Percentiles rank a stretch among this genome's conserved stretches.
Conservation (phyloP, 2,888 invertebrate species). For the Lepidocyrtinus sp. region DNA sequence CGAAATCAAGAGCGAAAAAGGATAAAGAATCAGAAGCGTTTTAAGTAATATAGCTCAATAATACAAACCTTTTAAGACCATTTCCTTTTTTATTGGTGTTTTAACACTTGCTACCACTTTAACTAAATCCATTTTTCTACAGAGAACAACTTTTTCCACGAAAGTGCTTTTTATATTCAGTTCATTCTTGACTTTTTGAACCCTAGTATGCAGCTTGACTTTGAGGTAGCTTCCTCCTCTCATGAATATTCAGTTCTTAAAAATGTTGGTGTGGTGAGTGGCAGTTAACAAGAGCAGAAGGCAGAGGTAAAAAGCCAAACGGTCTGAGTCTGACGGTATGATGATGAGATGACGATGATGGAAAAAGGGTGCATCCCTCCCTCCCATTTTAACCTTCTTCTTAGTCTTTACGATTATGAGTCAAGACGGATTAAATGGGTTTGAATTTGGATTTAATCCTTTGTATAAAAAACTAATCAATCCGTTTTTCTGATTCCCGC, state of each 20-base stretch:
- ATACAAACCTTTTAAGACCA: conserved; percentile 30
- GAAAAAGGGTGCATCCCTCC: conserved; percentile 45
- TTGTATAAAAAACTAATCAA: not conserved
- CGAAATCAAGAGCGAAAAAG: conserved; percentile 14
- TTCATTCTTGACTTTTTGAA: conserved; percentile 26
- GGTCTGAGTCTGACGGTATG: not conserved
- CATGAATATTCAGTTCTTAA: conserved; percentile 57
- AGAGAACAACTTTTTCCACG: not conserved
- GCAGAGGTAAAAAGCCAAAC: not conserved
- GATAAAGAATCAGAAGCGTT: not conserved
- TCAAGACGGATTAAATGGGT: not conserved
- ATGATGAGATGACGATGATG: conserved; percentile 36
- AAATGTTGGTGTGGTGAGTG: not conserved
- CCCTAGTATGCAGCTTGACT: not conserved
- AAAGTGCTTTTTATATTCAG: not conserved
- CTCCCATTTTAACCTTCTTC: not conserved
- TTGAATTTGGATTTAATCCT: not conserved
- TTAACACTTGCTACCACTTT: conserved; percentile 32
- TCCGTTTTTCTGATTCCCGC: not conserved
- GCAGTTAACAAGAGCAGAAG: conserved; percentile 21
- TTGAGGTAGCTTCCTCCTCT: not conserved
- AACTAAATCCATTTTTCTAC: not conserved
- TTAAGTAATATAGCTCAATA: not conserved
- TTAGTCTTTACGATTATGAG: not conserved
- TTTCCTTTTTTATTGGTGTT: conserved; percentile 38